Conservation (phyloP, 2,113 vertebrate species). For the Prochilodus magdalenae region DNA sequence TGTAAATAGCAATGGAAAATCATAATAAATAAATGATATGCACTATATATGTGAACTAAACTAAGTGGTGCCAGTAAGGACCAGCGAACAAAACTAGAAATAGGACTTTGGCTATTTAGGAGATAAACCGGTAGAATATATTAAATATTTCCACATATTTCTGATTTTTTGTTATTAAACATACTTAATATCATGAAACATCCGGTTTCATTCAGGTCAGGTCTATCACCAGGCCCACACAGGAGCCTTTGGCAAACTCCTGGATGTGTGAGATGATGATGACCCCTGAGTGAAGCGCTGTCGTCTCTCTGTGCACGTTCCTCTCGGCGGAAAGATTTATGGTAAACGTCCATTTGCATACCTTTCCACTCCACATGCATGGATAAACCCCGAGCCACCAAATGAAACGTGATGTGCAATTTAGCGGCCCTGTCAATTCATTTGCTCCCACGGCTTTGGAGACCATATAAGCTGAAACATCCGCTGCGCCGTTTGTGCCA, state of each 20-base stretch:
- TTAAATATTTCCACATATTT: too few relatives aligned
- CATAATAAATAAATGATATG: too few relatives aligned
- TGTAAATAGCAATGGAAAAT: too few relatives aligned
- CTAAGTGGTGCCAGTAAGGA: too few relatives aligned
- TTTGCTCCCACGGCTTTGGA: conserved; percentile 35
- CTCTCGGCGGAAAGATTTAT: conserved; percentile 32
- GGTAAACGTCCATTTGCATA: conserved; percentile 8
- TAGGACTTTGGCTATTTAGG: too few relatives aligned
- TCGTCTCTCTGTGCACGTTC: background rate
- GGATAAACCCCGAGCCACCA: conserved; percentile 6
- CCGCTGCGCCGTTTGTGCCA: conserved; percentile 25
- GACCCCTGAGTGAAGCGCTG: background rate
- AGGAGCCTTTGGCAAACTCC: background rate
- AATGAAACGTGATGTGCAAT: conserved; percentile 20
- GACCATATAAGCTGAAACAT: conserved; percentile 52
- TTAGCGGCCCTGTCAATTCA: conserved; percentile 33
- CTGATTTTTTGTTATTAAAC: too few relatives aligned
- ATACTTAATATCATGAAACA: too few relatives aligned
- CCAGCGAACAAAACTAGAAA: too few relatives aligned
- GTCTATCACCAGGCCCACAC: background rate
- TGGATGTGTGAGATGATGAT: background rate
- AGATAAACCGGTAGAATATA: too few relatives aligned
- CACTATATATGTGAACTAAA: too few relatives aligned
- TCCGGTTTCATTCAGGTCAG: background rate
- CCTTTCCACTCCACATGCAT: conserved; percentile 33